Base-by-base conservation (phyloP, 2,113 vertebrate genomes). In the Pollimyrus isidori region DNA sequence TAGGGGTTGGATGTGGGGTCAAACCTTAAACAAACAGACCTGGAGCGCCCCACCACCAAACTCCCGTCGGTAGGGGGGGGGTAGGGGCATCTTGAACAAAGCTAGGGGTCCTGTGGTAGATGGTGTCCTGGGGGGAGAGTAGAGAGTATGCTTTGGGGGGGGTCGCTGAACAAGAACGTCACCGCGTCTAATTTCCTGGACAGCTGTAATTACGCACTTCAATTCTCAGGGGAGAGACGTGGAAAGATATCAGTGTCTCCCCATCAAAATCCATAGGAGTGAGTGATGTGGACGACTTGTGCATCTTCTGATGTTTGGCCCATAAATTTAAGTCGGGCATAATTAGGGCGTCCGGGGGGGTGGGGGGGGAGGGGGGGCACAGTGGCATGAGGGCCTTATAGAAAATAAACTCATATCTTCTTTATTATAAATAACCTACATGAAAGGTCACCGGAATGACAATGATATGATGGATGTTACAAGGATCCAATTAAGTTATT, bases 361-460 rank as follows among this genome's bases (percentile, higher is more conserved):
- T 90, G 88, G 45, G 2, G 45, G 45, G 42, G n/a, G n/a, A n/a
- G 92, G 91, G 93, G 88, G 91, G 90, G 91, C 88, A 62, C 88
- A 92, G 90, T 86, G 92, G 92, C 92, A 91, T 91, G 92, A 93
- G 62, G 93, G 93, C 94, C 91, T 93, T 90, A 94, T 90, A 93
- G 90, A 93, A 93, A 91, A 92, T 92, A 91, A 90, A 94, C 94
- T 93, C 93, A 93, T 94, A 95, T 95, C 94, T 95, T 95, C 95
- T 93, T 95, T 95, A 94, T 96, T 96, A 96, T 96, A 95, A 95
- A 96, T 96, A 94, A 94, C 88, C 92, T 93, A 87, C 92, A 91
- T 89, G 94, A 96, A 96, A 96, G 96, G 96, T 96, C 95, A 96
- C 91, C 65, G 90, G 91, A 94, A 96, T 95, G 95, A 96, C 95